These are phyloP conservation scores for Anas bahamensis DNA, from an alignment of 2,797 vertebrate genomes.

Conservation along the genomic window DNA sequence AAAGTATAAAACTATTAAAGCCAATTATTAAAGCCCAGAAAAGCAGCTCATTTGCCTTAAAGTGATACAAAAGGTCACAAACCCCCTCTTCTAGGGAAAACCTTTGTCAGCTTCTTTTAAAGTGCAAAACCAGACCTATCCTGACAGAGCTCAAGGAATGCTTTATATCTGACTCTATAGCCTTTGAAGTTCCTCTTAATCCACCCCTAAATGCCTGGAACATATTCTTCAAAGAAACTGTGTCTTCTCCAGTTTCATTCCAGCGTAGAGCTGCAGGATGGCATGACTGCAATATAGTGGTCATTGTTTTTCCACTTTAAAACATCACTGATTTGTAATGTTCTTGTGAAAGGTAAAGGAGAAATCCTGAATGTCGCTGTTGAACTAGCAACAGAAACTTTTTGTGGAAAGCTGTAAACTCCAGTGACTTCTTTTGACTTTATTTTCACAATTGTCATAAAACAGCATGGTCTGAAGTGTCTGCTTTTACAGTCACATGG, in stretches of 20 bases:
- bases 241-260: conserved; percentile 46
- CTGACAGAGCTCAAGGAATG: neutral
- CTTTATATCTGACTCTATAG: conserved; percentile 33
- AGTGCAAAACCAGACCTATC: conserved; percentile 55
- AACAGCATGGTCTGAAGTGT: neutral
- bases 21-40: neutral
- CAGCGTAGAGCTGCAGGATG: neutral
- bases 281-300: neutral
- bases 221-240: conserved; percentile 24
- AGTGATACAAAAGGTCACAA: conserved; percentile 6
- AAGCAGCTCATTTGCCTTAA: neutral
- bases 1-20: neutral
- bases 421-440: neutral
- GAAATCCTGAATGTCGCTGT: neutral
- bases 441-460: neutral
- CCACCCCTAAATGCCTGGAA: conserved; percentile 35
- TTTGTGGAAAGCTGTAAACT: neutral
- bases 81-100: neutral
- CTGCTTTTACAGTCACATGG: neutral
- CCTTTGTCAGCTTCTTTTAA: conserved; percentile 29
- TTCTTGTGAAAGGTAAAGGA: neutral
- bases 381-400: neutral
- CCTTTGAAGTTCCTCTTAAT: conserved; percentile 68
- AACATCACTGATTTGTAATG: neutral
- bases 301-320: neutral